Evolutionary conservation across 2,113 vertebrate species (phyloP), one percentile per base, ranked within the genome.

Genomic region (Chrysemys picta): DNA sequence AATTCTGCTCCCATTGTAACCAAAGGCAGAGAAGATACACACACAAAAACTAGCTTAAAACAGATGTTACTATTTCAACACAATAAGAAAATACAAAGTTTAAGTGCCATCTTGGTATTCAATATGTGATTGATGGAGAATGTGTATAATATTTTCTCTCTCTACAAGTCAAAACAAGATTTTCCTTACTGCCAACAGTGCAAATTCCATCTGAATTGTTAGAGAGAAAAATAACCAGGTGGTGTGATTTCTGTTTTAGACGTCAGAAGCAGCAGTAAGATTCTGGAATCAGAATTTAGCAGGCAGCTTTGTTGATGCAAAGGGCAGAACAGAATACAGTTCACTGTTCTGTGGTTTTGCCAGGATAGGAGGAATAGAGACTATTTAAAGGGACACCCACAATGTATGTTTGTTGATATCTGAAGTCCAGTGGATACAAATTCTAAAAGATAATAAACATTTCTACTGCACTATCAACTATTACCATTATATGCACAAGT

Each of bases 41-140:
- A 24, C 0, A 0, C 31, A 54, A 38, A 83, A 91, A 83, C 0
- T 0, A 82, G 27, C 21, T 38, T 1, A 0, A 16, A 5, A 91
- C 19, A 6, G 14, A n/a, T 22, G 16, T 59, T 84, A 85, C 38
- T 89, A 80, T 16, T 81, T 14, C 42, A 47, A 45, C 42, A 78
- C 10, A 78, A 47, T 47, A 78, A 78, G 22, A 78, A 78, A 78
- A 78, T 47, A 25, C 75, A 27, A 25, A 47, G 2, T 65, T 93
- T 59, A 0, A 3, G 24, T 0, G 1, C 82, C 0, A 5, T 29
- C 82, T 45, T 38, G 0, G 0, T 12, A 54, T 65, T 59, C 84
- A 6, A 17, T 59, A 84, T 1, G 2, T 0, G 0, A 87, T 6
- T 3, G 10, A 72, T 1, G 10, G 47, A 31, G 50, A 78, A 88